Conservation (phyloP, 2,113 vertebrate genomes). For the Chlamydotis undulata region DNA sequence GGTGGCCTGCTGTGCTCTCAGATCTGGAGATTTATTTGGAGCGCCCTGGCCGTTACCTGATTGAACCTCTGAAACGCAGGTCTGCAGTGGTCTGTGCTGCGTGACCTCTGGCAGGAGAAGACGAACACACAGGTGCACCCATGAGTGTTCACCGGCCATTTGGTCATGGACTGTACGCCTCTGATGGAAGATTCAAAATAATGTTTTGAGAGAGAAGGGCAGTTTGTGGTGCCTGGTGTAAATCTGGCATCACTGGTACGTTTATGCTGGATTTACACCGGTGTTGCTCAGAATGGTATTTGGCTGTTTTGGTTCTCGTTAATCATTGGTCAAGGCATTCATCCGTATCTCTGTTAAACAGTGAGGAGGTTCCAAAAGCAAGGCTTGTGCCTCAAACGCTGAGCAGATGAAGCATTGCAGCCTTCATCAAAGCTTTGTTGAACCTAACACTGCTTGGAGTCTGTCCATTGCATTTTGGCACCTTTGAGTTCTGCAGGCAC, state of each 20-base stretch:
- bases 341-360: not conserved
- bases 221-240: not conserved
- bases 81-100: not conserved
- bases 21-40: not conserved
- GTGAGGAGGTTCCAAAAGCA: not conserved
- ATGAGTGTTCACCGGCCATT: not conserved
- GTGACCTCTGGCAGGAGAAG: not conserved
- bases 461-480: not conserved
- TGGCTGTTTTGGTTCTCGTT: not conserved
- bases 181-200: not conserved
- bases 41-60: not conserved
- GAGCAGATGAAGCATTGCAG: not conserved
- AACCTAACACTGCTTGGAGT: not conserved
- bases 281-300: not conserved
- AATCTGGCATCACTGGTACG: fast-evolving
- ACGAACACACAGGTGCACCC: fast-evolving
- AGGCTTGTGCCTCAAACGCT: not conserved
- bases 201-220: not conserved
- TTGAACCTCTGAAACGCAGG: not conserved
- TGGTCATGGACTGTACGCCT: not conserved
- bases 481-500: not conserved
- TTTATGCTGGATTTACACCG: not conserved
- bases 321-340: not conserved
- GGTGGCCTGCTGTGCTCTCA: conserved; percentile 12
- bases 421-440: not conserved